phyloP scores from a whole-genome alignment of 2,113 vertebrate genomes.

The Balaeniceps rex region DNA sequence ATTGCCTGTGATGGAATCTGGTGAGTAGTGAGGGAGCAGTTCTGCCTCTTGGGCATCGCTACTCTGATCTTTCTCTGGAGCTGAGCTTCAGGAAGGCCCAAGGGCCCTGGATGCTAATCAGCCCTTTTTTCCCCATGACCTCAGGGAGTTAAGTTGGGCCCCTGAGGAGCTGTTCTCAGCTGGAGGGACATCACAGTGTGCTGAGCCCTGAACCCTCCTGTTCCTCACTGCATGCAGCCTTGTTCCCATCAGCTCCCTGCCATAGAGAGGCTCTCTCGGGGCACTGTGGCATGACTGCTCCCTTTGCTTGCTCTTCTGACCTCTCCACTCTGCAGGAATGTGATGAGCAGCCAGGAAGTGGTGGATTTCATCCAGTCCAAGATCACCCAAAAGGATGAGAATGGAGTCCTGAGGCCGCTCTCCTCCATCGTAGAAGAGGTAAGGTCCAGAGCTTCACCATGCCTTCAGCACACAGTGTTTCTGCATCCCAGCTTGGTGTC shows the following conservation, averaged over 20 bases:
- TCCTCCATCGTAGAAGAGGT: slow-evolving; percentile 96
- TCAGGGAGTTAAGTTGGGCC: background rate
- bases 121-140: background rate
- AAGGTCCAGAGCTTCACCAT: background rate
- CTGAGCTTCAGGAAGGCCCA: background rate
- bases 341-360: slow-evolving; percentile 98
- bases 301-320: background rate
- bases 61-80: background rate
- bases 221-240: background rate
- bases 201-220: background rate
- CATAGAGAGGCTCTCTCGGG: background rate
- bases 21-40: slow-evolving; percentile 60
- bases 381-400: slow-evolving; percentile 84
- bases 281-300: background rate
- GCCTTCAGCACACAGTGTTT: rapidly evolving
- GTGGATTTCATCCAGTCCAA: slow-evolving; percentile 94
- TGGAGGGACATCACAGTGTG: background rate
- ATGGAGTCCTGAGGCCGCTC: slow-evolving; percentile 77
- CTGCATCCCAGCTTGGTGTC: background rate
- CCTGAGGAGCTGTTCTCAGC: background rate
- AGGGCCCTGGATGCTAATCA: background rate
- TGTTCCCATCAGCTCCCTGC: background rate
- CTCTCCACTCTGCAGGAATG: slow-evolving; percentile 80
- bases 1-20: slow-evolving; percentile 98
- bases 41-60: background rate